Evolutionary conservation across 2,797 vertebrate species (phyloP), one percentile per base, ranked within the genome.

Genomic region (Euthynnus affinis): DNA sequence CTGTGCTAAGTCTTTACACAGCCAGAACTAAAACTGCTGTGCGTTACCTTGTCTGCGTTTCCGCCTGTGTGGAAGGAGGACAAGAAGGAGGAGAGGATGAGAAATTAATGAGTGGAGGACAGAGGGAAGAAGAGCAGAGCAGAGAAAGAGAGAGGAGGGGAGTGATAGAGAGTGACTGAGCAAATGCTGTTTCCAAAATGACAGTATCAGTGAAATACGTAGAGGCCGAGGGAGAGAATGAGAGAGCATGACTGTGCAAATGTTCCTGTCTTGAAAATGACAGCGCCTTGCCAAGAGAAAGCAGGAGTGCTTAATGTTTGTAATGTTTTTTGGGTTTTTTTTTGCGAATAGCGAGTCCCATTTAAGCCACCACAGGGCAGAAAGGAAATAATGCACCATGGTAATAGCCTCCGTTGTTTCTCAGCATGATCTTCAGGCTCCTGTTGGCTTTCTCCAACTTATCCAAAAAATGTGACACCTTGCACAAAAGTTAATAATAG

Each of bases 401-500:
- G 82, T 89, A 89, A 92, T 84, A 66, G 85, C 65, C 48, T 79
- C 69, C 76, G 79, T 87, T 87, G 75, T 85, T 87, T 76, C 88
- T 48, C 78, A 70, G 80, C 68, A 4, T 59, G 76, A 67, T 59
- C 40, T 55, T 29, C 37, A 46, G 64, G 56, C 48, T 83, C 72
- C 71, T 59, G 44, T 75, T 70, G 73, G 57, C 57, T 76, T 55
- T 73, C 22, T 25, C 67, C 49, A 56, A 58, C 67, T 60, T 49
- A 56, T 71, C 74, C 52, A 80, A 84, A 75, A 86, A 91, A 84
- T 80, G 82, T 51, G 76, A 89, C 82, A 92, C 81, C 71, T 87
- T 80, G 78, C 86, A 81, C 80, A 74, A 83, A 92, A 91, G 88
- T 88, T 90, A 84, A 93, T 92, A 92, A 90, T 66, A 62, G 64